Conservation (phyloP, 2,888 invertebrate genomes). For the Alcis repandata region DNA sequence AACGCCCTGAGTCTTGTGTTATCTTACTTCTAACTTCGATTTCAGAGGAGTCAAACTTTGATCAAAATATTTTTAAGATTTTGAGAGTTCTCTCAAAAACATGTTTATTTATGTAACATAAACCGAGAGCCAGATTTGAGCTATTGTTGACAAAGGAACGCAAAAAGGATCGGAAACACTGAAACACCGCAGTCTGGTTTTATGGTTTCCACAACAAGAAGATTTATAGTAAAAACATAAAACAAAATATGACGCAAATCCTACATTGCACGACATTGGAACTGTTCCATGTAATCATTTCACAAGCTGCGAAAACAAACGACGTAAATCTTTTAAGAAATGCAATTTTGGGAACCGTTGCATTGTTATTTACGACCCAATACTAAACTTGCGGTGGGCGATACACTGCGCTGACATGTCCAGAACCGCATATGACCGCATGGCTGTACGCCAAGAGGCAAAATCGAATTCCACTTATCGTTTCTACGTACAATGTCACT, state of each 20-base stretch:
- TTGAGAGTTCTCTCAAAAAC: no score
- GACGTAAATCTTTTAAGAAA: constrained; percentile 47
- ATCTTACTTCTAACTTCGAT: no score
- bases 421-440: constrained; percentile 50
- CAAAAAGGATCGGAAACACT: not conserved
- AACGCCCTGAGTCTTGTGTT: no score
- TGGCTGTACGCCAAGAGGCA: constrained; percentile 62
- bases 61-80: no score
- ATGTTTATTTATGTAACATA: no score
- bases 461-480: constrained; percentile 51
- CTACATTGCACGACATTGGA: constrained; percentile 14
- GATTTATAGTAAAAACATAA: constrained; percentile 19
- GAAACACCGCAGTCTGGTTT: not conserved
- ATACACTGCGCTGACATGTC: constrained; percentile 43
- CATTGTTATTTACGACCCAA: constrained; percentile 54
- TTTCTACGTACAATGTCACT: constrained; percentile 52
- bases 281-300: constrained; percentile 37
- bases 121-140: not conserved
- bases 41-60: no score
- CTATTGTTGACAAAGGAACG: not conserved
- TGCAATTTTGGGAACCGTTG: constrained; percentile 45
- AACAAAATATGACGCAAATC: constrained; percentile 10
- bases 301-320: constrained; percentile 44
- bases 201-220: constrained; percentile 8
- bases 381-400: constrained; percentile 37